These are phyloP conservation scores for Gouania willdenowi DNA, from an alignment of 2,797 vertebrate genomes.

Conservation along the genomic window DNA sequence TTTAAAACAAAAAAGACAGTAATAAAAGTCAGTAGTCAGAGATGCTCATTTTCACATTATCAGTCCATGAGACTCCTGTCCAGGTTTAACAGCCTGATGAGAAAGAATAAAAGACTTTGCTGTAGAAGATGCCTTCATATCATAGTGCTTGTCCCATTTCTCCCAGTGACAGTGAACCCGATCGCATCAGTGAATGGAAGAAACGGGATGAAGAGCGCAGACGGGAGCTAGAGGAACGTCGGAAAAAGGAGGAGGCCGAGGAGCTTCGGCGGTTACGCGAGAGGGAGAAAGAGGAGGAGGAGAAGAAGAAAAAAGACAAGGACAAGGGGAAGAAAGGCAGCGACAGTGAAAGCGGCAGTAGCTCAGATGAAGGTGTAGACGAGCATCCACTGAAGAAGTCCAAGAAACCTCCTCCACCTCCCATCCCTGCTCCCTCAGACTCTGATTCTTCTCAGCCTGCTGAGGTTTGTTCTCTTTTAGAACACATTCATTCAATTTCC, in stretches of 20 bases:
- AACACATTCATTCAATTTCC: no score
- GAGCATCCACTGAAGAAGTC: slow-evolving; percentile 85
- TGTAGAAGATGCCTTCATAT: no score
- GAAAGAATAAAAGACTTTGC: no score
- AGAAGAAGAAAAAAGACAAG: slow-evolving; percentile 82
- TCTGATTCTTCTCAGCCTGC: slow-evolving; percentile 74
- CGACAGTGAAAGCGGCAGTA: slow-evolving; percentile 76
- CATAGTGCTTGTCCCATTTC: no score
- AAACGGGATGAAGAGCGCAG: slow-evolving; percentile 87
- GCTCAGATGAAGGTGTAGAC: slow-evolving; percentile 78
- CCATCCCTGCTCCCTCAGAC: slow-evolving; percentile 85
- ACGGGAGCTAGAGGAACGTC: slow-evolving; percentile 87
- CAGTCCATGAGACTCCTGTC: no score
- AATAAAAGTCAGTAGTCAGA: no score
- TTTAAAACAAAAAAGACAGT: no score
- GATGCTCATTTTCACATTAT: no score
- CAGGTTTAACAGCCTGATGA: no score
- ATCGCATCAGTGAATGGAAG: slow-evolving; percentile 96
- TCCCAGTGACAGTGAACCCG: slow-evolving; percentile 84
- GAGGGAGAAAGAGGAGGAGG: slow-evolving; percentile 90
- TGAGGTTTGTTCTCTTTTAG: no score
- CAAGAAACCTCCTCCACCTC: slow-evolving; percentile 79
- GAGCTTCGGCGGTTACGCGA: slow-evolving; percentile 88
- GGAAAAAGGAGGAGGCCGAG: slow-evolving; percentile 91
- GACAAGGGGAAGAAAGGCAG: slow-evolving; percentile 72